These are phyloP conservation scores for Tinea pellionella DNA, from an alignment of 2,888 invertebrate species.

Conservation along the genomic window DNA sequence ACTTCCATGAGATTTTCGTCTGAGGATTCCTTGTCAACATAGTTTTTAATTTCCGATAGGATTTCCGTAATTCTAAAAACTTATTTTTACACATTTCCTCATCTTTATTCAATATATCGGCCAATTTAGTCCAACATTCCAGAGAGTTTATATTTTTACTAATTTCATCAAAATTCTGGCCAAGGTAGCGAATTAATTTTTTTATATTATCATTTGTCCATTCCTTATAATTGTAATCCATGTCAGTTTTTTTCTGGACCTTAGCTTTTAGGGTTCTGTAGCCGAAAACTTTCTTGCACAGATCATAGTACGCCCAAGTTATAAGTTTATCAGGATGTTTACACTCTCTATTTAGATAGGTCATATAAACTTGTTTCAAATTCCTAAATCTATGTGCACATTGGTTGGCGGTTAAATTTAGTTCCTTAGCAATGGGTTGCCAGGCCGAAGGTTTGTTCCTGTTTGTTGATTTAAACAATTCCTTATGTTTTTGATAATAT, in stretches of 20 bases:
- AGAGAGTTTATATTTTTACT: slow-evolving; percentile 29
- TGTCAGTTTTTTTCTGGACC: slow-evolving; percentile 35
- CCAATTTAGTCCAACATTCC: slow-evolving; percentile 33
- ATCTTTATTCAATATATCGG: slow-evolving; percentile 31
- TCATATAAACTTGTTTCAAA: slow-evolving; percentile 48
- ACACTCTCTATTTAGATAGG: slow-evolving; percentile 48
- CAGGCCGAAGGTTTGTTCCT: slow-evolving; percentile 41
- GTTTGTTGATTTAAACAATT: slow-evolving; percentile 38
- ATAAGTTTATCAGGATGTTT: slow-evolving; percentile 51
- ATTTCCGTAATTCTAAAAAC: slow-evolving; percentile 46
- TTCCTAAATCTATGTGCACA: slow-evolving; percentile 51
- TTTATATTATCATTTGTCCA: slow-evolving; percentile 51
- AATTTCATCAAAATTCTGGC: slow-evolving; percentile 33
- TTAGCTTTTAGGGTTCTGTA: slow-evolving; percentile 48
- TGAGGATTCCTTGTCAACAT: slow-evolving; percentile 43
- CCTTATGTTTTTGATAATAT: slow-evolving; percentile 50
- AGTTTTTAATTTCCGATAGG: slow-evolving; percentile 40
- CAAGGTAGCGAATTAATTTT: slow-evolving; percentile 39
- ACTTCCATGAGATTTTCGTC: slow-evolving; percentile 53
- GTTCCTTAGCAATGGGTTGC: slow-evolving; percentile 39
- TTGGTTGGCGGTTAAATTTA: slow-evolving; percentile 40
- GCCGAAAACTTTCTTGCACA: slow-evolving; percentile 58
- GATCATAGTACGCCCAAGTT: slow-evolving; percentile 49
- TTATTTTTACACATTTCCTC: slow-evolving; percentile 39
- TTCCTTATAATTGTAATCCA: slow-evolving; percentile 30